These are phyloP conservation scores for Saimiri boliviensis DNA, from an alignment of 2,113 vertebrate genomes.

Conservation along the genomic window DNA sequence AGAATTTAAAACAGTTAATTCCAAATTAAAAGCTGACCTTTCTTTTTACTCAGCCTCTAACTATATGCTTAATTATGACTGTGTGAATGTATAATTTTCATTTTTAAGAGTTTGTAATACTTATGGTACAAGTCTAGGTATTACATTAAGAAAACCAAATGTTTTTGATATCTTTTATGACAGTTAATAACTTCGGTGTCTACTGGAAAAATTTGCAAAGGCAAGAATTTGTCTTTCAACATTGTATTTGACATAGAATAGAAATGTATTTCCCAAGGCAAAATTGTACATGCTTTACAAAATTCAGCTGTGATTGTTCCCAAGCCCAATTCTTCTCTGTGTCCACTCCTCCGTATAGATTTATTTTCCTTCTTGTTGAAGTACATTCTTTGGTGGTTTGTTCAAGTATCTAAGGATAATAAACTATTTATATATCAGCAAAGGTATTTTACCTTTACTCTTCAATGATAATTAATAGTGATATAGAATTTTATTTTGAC, in stretches of 20 bases:
- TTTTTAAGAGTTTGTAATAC: constrained; percentile 63
- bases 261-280: constrained; percentile 26
- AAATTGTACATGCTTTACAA: not conserved
- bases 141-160: constrained; percentile 29
- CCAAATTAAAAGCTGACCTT: constrained; percentile 55
- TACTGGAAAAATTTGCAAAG: constrained; percentile 48
- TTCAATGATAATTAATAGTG: not conserved
- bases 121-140: constrained; percentile 64
- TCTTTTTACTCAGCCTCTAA: constrained; percentile 48
- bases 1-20: constrained; percentile 57
- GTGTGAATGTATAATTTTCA: constrained; percentile 72
- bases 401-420: not conserved
- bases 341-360: not conserved
- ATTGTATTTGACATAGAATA: constrained; percentile 2
- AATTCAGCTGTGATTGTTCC: constrained; percentile 8
- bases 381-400: not conserved
- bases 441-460: not conserved
- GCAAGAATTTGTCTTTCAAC: constrained; percentile 43
- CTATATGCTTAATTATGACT: constrained; percentile 64
- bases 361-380: not conserved
- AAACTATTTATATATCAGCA: constrained; percentile 15
- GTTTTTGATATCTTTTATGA: constrained; percentile 37
- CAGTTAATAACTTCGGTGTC: constrained; percentile 39
- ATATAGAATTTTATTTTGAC: not conserved
- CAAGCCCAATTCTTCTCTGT: not conserved